A percentile compares a stretch with the other conserved stretches of the same genome.
Conservation (phyloP, 2,797 vertebrate species). For the Clarias laeviceps region DNA sequence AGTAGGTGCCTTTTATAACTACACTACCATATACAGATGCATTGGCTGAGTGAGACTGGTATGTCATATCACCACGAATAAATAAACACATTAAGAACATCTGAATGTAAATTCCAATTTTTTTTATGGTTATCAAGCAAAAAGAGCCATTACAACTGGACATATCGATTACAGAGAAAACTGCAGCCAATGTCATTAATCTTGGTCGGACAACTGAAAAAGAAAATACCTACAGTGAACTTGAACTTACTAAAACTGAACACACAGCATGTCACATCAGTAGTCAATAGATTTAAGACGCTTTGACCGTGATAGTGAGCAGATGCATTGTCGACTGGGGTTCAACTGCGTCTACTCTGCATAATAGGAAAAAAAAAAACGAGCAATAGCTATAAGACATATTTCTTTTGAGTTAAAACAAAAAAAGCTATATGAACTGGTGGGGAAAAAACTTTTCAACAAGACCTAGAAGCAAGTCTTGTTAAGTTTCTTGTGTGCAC, state of each 20-base stretch:
- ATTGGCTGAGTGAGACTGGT: neutral
- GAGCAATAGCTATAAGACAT: neutral
- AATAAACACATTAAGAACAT: neutral
- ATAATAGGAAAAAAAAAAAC: neutral
- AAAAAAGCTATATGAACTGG: neutral
- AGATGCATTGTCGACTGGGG: neutral
- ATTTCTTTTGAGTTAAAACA: neutral
- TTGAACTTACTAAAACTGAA: conserved; percentile 19
- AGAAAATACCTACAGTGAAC: conserved; percentile 61
- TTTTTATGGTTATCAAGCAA: conserved; percentile 36
- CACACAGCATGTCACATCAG: neutral
- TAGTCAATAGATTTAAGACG: neutral
- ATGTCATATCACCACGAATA: neutral
- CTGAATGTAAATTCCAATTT: conserved; percentile 23
- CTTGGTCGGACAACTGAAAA: conserved; percentile 78
- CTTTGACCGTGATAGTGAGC: neutral
- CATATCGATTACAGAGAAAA: conserved; percentile 70
- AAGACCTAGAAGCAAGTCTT: neutral
- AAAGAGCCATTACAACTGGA: conserved; percentile 51
- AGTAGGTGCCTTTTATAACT: conserved; percentile 26
- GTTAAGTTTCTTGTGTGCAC: neutral
- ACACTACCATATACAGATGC: conserved; percentile 42
- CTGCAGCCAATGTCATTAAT: conserved; percentile 64
- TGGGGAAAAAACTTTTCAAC: neutral
- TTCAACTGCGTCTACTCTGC: neutral